phyloP scores from a whole-genome alignment of 2,113 vertebrate species.

The Crotalus helleri region DNA sequence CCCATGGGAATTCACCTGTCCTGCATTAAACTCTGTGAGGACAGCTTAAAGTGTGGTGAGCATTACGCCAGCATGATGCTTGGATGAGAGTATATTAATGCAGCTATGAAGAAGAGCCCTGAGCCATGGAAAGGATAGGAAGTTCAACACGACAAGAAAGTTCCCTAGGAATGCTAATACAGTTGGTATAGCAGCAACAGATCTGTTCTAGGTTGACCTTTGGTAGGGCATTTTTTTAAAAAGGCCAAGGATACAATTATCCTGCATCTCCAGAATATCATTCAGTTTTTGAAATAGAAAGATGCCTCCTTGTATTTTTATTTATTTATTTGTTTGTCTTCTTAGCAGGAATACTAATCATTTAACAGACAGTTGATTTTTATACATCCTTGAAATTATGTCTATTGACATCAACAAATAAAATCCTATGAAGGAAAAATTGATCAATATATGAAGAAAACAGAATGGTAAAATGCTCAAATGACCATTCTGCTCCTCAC shows the following conservation, averaged over 20 bases:
- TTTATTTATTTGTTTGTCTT: background rate
- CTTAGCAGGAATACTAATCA: background rate
- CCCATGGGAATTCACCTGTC: background rate
- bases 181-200: background rate
- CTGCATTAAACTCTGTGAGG: background rate
- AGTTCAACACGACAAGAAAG: background rate
- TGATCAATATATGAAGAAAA: background rate
- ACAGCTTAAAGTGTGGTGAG: background rate
- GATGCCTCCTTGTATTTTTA: background rate
- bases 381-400: background rate
- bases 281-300: background rate
- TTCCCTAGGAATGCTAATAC: background rate
- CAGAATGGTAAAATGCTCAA: background rate
- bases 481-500: background rate
- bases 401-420: background rate
- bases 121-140: background rate
- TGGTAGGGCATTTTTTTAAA: background rate
- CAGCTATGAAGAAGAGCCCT: background rate
- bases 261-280: background rate
- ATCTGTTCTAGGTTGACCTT: background rate
- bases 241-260: background rate
- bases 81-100: background rate
- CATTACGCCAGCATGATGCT: background rate
- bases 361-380: background rate
- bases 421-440: background rate